These are phyloP conservation scores for Seira sanloemensis DNA, from an alignment of 2,888 invertebrate genomes.

Conservation along the genomic window DNA sequence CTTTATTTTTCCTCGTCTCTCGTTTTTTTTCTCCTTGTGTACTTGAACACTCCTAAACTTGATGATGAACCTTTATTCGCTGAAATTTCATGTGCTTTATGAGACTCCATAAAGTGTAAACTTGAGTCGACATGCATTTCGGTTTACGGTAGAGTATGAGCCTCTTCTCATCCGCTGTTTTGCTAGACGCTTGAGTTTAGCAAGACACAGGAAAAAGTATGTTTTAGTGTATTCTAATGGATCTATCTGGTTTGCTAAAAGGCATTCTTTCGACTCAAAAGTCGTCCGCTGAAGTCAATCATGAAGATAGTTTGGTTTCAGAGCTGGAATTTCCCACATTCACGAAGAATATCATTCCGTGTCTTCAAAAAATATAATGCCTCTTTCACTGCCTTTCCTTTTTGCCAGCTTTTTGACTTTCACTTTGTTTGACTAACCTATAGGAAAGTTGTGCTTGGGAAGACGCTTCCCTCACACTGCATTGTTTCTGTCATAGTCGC, in stretches of 20 bases:
- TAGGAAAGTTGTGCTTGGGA: neutral
- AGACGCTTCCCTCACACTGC: neutral
- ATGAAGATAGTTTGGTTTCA: constrained; percentile 24
- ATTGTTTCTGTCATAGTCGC: neutral
- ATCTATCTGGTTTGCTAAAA: constrained; percentile 35
- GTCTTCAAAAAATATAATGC: neutral
- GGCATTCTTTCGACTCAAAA: constrained; percentile 26
- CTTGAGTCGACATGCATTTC: neutral
- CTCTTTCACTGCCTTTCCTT: constrained; percentile 3
- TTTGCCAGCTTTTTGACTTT: constrained; percentile 16
- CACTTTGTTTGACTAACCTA: neutral
- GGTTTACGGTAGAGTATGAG: neutral
- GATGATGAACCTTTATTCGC: neutral
- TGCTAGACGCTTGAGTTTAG: too few relatives aligned
- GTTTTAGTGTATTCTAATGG: too few relatives aligned
- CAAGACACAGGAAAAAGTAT: too few relatives aligned
- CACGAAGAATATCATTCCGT: constrained; percentile 2
- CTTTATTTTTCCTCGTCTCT: too few relatives aligned
- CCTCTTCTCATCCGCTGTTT: neutral
- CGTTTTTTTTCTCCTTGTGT: neutral
- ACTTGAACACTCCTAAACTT: neutral
- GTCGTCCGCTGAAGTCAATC: neutral
- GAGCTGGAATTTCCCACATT: constrained; percentile 56
- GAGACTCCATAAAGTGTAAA: neutral
- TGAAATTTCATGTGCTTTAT: neutral